phyloP scores from a whole-genome alignment of 2,113 vertebrate genomes.

The Climacteris rufus region DNA sequence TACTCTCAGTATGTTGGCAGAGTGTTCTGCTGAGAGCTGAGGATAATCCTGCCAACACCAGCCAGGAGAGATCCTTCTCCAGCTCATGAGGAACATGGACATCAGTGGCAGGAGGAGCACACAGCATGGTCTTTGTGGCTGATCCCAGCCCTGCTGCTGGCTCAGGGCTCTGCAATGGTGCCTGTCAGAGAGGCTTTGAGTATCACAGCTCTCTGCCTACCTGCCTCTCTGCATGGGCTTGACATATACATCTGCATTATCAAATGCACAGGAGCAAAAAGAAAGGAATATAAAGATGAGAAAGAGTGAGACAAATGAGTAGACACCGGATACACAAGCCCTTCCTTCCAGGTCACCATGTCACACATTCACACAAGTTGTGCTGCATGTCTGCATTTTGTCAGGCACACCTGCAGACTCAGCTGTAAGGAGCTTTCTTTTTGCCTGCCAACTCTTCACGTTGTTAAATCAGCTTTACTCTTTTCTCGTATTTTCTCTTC shows the following conservation, averaged over 20 bases:
- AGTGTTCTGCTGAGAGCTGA: not conserved
- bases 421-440: not conserved
- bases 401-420: not conserved
- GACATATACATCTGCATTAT: not conserved
- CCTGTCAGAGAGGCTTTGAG: accelerated
- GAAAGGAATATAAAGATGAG: not conserved
- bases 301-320: not conserved
- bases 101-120: not conserved
- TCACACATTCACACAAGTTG: accelerated
- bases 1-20: not conserved
- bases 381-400: not conserved
- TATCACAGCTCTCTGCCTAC: not conserved
- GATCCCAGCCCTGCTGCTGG: not conserved
- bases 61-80: not conserved
- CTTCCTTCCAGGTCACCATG: not conserved
- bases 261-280: not conserved
- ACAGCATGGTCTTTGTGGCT: accelerated
- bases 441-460: not conserved
- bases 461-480: not conserved
- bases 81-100: accelerated
- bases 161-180: accelerated
- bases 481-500: not conserved
- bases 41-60: not conserved
- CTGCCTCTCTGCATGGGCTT: not conserved
- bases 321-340: not conserved